Percentiles rank a stretch among this genome's conserved stretches.
These are phyloP conservation scores for Tupiocoris notatus DNA, from an alignment of 2,888 invertebrate genomes.

Conservation along the genomic window DNA sequence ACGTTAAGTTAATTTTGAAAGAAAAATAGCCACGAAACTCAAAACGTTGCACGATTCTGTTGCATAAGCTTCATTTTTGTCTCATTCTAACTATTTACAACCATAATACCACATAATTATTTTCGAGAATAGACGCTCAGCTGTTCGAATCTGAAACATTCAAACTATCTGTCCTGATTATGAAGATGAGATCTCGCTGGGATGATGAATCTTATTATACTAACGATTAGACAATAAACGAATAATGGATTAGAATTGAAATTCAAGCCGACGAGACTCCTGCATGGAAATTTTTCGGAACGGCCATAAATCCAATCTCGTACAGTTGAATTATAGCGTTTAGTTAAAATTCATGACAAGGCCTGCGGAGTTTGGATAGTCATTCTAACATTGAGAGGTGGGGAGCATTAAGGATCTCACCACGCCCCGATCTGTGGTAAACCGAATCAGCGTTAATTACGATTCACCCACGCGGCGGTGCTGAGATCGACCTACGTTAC, in stretches of 20 bases:
- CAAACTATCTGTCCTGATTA: too few relatives aligned
- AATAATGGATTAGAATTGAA: neutral
- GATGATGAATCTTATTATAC: neutral
- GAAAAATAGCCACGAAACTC: too few relatives aligned
- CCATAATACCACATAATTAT: too few relatives aligned
- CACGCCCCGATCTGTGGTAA: neutral
- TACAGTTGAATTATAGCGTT: neutral
- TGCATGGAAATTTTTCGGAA: neutral
- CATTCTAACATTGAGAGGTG: too few relatives aligned
- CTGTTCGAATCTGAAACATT: too few relatives aligned
- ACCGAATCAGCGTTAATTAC: slow-evolving; percentile 10
- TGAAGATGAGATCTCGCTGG: too few relatives aligned
- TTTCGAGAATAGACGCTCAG: too few relatives aligned
- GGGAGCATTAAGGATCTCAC: neutral
- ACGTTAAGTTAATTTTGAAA: too few relatives aligned
- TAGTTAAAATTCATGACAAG: neutral
- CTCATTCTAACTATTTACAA: too few relatives aligned
- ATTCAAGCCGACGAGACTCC: neutral
- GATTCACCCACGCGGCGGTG: slow-evolving; percentile 9
- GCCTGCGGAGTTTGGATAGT: neutral
- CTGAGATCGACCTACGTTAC: neutral
- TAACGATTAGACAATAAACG: neutral
- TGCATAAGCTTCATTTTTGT: too few relatives aligned
- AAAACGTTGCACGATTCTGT: too few relatives aligned
- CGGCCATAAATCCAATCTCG: neutral